Evolutionary conservation across 2,113 vertebrate genomes (phyloP).

Genomic region (Phylloscopus trochilus): DNA sequence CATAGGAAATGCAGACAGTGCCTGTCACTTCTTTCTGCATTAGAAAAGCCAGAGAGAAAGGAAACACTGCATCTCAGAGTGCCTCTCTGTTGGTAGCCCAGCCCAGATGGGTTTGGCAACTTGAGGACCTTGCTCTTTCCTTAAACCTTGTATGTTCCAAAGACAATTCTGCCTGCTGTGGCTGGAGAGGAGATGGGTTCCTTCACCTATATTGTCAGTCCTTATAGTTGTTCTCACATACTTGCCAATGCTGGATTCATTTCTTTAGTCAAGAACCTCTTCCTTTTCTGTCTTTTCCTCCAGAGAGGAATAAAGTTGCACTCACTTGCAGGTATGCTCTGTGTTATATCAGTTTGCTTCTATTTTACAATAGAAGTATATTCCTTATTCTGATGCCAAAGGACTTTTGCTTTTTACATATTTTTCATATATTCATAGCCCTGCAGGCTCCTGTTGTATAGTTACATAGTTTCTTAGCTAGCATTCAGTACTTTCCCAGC

Average conservation of each 20-base stretch:
- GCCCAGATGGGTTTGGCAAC: neutral
- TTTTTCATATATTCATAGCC: neutral
- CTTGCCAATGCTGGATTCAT: neutral
- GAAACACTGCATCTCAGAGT: neutral
- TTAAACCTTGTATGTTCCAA: accelerated
- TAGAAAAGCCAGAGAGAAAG: neutral
- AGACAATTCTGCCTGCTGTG: neutral
- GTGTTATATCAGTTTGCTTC: neutral
- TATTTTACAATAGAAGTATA: neutral
- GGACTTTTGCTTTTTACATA: neutral
- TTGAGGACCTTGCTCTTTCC: neutral
- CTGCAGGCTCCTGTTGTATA: neutral
- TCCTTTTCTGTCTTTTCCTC: neutral
- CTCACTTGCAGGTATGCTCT: neutral
- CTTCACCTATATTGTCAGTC: accelerated
- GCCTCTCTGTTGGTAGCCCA: neutral
- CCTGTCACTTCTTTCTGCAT: neutral
- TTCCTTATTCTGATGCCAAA: neutral
- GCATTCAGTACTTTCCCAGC: neutral
- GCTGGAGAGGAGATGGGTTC: neutral
- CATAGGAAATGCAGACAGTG: neutral
- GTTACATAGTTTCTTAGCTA: neutral
- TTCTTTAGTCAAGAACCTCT: neutral
- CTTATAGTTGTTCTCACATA: neutral
- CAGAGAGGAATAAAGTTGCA: neutral